These are phyloP conservation scores for Tipula unca DNA, from an alignment of 2,888 invertebrate species.

Conservation along the genomic window DNA sequence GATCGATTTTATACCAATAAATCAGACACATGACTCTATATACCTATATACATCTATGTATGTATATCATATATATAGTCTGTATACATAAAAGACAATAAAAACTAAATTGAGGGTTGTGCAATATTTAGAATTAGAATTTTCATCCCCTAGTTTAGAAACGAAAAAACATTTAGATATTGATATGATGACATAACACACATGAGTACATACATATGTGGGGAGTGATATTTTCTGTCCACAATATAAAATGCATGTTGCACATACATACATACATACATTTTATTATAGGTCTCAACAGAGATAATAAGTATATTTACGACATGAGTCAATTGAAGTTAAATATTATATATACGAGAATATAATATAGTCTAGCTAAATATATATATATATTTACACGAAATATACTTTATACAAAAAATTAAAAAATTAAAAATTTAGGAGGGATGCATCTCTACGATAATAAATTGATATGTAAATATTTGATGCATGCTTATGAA, in stretches of 20 bases:
- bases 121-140: neutral
- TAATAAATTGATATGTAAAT: neutral
- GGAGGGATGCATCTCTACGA: neutral
- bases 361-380: neutral
- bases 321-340: conserved; percentile 8
- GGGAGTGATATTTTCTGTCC: neutral
- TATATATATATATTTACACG: neutral
- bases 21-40: neutral
- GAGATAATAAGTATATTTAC: neutral
- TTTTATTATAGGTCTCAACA: neutral
- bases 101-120: neutral
- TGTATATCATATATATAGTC: neutral
- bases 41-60: no score
- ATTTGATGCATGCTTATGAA: neutral
- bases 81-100: neutral
- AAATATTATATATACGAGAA: no score
- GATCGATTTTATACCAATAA: neutral
- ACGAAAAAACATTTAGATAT: neutral
- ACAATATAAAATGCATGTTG: neutral
- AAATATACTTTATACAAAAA: neutral
- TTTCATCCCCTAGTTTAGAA: neutral
- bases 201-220: neutral
- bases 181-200: neutral
- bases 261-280: neutral
- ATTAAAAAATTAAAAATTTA: neutral